Percentiles rank a stretch among this genome's conserved stretches.
These are phyloP conservation scores for Progne subis DNA, from an alignment of 2,113 vertebrate genomes.

Conservation along the genomic window DNA sequence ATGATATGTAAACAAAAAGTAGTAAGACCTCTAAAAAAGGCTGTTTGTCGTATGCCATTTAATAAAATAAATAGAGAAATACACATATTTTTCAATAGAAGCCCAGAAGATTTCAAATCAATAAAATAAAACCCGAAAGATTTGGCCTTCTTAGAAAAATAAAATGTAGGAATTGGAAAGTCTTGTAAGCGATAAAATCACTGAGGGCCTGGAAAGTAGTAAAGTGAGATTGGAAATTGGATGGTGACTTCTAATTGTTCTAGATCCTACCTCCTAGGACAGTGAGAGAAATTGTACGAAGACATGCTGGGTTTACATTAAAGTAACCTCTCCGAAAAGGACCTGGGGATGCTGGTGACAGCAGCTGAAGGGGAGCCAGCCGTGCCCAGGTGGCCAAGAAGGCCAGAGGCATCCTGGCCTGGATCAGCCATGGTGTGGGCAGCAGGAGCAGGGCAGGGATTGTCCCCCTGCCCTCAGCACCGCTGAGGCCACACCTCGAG, in stretches of 20 bases:
- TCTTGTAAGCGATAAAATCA: not conserved
- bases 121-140: not conserved
- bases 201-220: rapidly evolving
- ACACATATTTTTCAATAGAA: not conserved
- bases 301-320: not conserved
- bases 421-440: not conserved
- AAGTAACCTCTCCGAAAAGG: not conserved
- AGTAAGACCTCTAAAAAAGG: not conserved
- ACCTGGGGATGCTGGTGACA: not conserved
- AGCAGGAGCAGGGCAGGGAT: not conserved
- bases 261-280: not conserved
- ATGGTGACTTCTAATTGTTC: not conserved
- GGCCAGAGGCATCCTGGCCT: not conserved
- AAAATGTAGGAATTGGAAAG: not conserved
- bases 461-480: too few species aligned
- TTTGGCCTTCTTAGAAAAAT: not conserved
- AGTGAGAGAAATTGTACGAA: not conserved
- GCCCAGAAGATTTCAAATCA: not conserved
- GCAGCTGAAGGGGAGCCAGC: not conserved
- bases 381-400: not conserved
- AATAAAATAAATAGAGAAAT: not conserved
- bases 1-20: not conserved
- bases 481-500: not conserved
- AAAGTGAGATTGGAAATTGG: not conserved
- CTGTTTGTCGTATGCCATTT: not conserved